Evolutionary conservation across 2,113 vertebrate genomes (phyloP).

Genomic region (Silurus asotus): DNA sequence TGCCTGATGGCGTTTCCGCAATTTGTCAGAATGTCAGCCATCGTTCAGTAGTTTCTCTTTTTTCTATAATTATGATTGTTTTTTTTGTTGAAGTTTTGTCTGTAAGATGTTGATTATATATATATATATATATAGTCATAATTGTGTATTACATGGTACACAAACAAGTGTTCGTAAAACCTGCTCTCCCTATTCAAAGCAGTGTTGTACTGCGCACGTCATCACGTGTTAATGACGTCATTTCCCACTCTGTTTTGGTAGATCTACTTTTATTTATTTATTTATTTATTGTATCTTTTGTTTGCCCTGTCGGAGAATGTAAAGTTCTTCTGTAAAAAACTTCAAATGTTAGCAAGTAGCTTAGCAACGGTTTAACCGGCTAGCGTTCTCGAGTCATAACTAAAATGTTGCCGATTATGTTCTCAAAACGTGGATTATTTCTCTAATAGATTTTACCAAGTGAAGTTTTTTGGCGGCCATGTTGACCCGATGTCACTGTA

Average conservation of each 20-base stretch:
- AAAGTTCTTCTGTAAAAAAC: not conserved
- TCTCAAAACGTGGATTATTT: not conserved
- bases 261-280: too few species aligned
- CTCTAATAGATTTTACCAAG: not conserved
- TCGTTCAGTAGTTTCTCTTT: too few species aligned
- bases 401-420: not conserved
- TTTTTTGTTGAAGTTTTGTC: too few species aligned
- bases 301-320: not conserved
- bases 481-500: not conserved
- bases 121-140: not conserved
- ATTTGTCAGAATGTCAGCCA: too few species aligned
- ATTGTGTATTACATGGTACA: not conserved
- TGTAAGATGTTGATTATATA: too few species aligned
- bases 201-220: not conserved
- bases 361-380: not conserved
- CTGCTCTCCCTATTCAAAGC: not conserved
- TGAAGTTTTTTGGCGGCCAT: not conserved
- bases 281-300: not conserved
- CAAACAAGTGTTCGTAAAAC: not conserved
- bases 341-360: not conserved
- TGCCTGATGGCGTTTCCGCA: too few species aligned
- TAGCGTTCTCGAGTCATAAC: not conserved
- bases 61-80: too few species aligned
- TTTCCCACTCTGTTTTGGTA: not conserved
- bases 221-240: not conserved